Conservation (phyloP, 1,140 invertebrate genomes). For the Druon quercuslanigerum region DNA sequence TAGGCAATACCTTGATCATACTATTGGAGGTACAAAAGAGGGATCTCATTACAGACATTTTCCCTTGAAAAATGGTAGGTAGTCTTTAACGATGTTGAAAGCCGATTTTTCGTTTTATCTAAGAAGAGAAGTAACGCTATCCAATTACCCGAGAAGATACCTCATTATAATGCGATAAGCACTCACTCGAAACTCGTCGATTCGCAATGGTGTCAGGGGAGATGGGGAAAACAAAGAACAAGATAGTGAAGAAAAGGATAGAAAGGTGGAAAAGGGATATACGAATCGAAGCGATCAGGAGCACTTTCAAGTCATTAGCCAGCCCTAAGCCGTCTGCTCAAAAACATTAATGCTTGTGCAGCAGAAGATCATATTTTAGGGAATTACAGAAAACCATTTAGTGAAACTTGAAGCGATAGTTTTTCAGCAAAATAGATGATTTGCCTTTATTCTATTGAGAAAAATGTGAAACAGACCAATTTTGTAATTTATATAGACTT, state of each 20-base stretch:
- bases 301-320: slow-evolving; percentile 22
- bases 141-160: slow-evolving; percentile 33
- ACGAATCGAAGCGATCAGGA: slow-evolving; percentile 26
- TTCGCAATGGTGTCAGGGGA: slow-evolving; percentile 31
- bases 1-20: not conserved
- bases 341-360: not conserved
- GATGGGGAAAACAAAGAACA: slow-evolving; percentile 11
- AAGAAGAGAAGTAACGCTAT: not conserved
- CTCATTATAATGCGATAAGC: slow-evolving; percentile 37
- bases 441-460: not conserved
- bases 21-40: not conserved
- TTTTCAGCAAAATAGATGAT: slow-evolving; percentile 2
- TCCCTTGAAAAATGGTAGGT: slow-evolving; percentile 2
- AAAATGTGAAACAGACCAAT: not conserved
- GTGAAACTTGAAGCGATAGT: slow-evolving; percentile 21
- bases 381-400: slow-evolving; percentile 28
- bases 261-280: slow-evolving; percentile 3
- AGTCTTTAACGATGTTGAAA: slow-evolving; percentile 4
- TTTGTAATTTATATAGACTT: not conserved
- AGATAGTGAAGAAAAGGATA: not conserved
- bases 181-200: slow-evolving; percentile 29
- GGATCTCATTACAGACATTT: not conserved
- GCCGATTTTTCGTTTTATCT: not conserved
- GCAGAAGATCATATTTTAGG: slow-evolving; percentile 13
- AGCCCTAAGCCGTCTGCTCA: slow-evolving; percentile 21